These are phyloP conservation scores for Eolophus roseicapilla DNA, from an alignment of 2,113 vertebrate genomes.

Conservation along the genomic window DNA sequence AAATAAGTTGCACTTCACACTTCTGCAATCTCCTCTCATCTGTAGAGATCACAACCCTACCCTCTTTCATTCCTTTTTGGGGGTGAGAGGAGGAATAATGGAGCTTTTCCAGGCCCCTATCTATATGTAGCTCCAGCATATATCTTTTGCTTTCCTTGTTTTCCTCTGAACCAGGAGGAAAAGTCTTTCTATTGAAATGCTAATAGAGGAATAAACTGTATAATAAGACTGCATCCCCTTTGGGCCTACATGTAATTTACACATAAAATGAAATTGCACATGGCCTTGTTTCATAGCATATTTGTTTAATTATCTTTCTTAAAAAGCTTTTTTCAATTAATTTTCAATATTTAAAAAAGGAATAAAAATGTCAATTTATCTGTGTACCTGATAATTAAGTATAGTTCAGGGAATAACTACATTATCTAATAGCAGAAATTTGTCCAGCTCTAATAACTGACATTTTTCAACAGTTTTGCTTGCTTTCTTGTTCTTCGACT, in stretches of 20 bases:
- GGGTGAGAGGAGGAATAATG: not conserved
- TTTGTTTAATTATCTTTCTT: conserved; percentile 81
- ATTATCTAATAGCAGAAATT: conserved; percentile 68
- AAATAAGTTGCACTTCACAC: conserved; percentile 39
- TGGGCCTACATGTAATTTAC: conserved; percentile 78
- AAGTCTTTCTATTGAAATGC: conserved; percentile 73
- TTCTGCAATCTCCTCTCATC: conserved; percentile 36
- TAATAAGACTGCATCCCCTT: conserved; percentile 74
- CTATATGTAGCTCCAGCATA: not conserved
- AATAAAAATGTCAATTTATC: conserved; percentile 74
- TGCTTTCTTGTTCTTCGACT: not conserved
- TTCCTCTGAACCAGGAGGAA: conserved; percentile 59
- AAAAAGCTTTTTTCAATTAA: conserved; percentile 78
- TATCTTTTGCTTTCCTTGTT: conserved; percentile 29
- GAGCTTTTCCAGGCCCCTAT: not conserved
- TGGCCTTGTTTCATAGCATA: conserved; percentile 74
- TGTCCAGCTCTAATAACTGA: conserved; percentile 62
- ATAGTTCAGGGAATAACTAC: conserved; percentile 75
- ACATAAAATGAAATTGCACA: conserved; percentile 80
- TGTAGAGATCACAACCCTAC: conserved; percentile 17
- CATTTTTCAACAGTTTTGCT: conserved; percentile 20
- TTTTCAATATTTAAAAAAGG: conserved; percentile 79
- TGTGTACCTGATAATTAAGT: conserved; percentile 78
- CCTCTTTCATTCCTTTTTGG: conserved; percentile 32
- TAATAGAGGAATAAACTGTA: conserved; percentile 69